Conservation (phyloP, 1,140 invertebrate genomes). For the Pseudomyrmex cubaensis region DNA sequence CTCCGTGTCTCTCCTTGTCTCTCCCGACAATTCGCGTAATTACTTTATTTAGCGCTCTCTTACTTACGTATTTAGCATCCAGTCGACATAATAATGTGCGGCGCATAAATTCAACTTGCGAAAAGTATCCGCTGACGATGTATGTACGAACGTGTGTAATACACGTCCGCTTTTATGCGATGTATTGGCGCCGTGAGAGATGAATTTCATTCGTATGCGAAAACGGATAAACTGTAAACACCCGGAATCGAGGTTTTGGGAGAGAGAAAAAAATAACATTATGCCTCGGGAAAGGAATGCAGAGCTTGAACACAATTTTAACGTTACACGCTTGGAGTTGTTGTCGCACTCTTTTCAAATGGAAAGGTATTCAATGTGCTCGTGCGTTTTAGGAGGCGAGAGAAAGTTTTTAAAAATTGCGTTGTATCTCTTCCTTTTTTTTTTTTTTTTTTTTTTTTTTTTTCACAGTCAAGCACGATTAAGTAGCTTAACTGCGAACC, state of each 20-base stretch:
- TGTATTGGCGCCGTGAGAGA: neutral
- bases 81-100: constrained; percentile 46
- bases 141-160: constrained; percentile 3
- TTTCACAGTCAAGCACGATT: constrained; percentile 69
- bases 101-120: constrained; percentile 54
- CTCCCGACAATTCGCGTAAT: too few relatives aligned
- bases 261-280: neutral
- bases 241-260: neutral
- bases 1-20: too few relatives aligned
- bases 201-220: constrained; percentile 25
- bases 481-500: constrained; percentile 67
- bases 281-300: too few relatives aligned
- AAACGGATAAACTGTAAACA: constrained; percentile 19
- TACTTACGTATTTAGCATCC: too few relatives aligned
- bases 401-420: too few relatives aligned
- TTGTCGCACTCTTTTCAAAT: neutral
- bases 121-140: constrained; percentile 33
- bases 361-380: neutral
- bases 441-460: constrained; percentile 24
- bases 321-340: too few relatives aligned
- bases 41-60: too few relatives aligned
- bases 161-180: neutral
- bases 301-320: too few relatives aligned
- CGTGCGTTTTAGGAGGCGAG: too few relatives aligned
- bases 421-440: neutral